A percentile compares a stretch with the other conserved stretches of the same genome.
Conservation (phyloP, 2,113 vertebrate genomes). For the Ursus arctos region DNA sequence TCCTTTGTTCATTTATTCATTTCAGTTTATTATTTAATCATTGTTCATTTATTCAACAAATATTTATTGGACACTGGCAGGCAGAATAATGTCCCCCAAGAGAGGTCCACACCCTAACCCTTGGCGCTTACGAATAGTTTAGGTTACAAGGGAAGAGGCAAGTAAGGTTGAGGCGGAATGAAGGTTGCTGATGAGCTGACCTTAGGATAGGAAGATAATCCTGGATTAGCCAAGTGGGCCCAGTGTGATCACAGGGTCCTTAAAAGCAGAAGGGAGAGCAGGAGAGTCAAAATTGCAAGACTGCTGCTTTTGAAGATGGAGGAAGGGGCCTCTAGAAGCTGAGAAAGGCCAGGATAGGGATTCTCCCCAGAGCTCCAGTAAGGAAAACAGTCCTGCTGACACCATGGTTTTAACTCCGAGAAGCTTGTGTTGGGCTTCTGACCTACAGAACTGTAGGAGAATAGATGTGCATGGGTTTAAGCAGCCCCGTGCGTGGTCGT, state of each 20-base stretch:
- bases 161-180: not conserved
- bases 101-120: not conserved
- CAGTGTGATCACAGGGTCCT: not conserved
- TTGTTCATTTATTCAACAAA: not conserved
- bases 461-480: not conserved
- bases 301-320: not conserved
- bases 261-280: not conserved
- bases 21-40: not conserved
- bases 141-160: not conserved
- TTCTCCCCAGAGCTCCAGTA: not conserved
- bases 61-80: not conserved
- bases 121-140: not conserved
- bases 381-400: not conserved
- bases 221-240: not conserved
- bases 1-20: not conserved
- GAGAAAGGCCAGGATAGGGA: not conserved
- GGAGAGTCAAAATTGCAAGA: not conserved
- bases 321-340: not conserved
- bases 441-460: not conserved
- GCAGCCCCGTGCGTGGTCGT: not conserved
- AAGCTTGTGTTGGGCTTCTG: not conserved
- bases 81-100: not conserved
- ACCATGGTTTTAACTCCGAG: not conserved
- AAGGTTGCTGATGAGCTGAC: not conserved
- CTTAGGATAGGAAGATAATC: not conserved